Percentiles rank a stretch among this genome's conserved stretches.
Conservation (phyloP, 2,888 invertebrate genomes). For the Plebejus melissa region DNA sequence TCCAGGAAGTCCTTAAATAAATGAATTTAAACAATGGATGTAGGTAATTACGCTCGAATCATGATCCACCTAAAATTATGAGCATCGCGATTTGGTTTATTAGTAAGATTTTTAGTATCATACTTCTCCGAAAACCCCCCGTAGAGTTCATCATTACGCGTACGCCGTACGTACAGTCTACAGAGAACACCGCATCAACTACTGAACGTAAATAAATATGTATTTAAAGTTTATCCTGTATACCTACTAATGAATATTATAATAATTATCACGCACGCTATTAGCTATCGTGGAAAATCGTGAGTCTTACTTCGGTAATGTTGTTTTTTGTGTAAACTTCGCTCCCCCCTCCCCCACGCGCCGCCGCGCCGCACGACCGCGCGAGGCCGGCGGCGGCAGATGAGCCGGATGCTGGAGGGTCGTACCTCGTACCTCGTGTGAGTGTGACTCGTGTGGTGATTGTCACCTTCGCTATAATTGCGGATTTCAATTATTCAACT, state of each 20-base stretch:
- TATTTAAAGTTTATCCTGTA: background rate
- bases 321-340: background rate
- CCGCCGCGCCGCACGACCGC: background rate
- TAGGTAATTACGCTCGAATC: too few relatives aligned
- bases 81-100: background rate
- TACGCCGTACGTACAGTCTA: background rate
- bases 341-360: background rate
- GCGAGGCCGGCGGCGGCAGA: constrained; percentile 2
- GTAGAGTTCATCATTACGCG: background rate
- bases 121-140: background rate
- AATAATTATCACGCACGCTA: background rate
- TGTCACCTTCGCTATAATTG: background rate
- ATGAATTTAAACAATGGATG: too few relatives aligned
- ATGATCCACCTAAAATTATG: background rate
- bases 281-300: background rate
- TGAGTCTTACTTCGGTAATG: background rate
- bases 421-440: background rate
- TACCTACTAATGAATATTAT: background rate
- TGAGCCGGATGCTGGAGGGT: constrained; percentile 5
- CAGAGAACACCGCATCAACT: background rate
- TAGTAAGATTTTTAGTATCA: background rate
- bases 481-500: background rate
- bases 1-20: too few relatives aligned
- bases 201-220: background rate
- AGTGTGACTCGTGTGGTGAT: background rate